Evolutionary conservation across 2,888 invertebrate genomes (phyloP), one percentile per base, ranked within the genome.

Genomic region (Diloba caeruleocephala): DNA sequence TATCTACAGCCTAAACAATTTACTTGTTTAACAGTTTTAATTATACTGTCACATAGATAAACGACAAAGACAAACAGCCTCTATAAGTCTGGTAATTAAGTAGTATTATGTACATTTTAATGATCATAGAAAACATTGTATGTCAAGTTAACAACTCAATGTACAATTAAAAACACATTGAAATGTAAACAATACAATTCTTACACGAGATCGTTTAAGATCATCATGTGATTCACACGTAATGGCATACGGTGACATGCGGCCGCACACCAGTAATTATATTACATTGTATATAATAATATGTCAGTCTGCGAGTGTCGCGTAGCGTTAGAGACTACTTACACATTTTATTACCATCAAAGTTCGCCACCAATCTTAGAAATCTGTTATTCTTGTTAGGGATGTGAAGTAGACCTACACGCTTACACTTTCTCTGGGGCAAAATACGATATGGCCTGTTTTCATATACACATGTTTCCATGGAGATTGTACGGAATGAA

Each of bases 241-340:
- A 61, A 62, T 62, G 33, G 39, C 28, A 53, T 4, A 26, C 8
- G 10, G 34, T 32, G 39, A 46, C 39, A 36, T 42, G 37, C 21
- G 43, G 19, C 33, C 36, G 10, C 28, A 34, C 33, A 29, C 10
- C 6, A 4, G 33, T 43, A 55, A 62, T 70, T 69, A 62, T 25
- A 38, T 48, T 56, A 71, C 62, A 65, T 48, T 52, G 62, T 48
- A 39, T 31, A n/a, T 55, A 56, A 63, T 54, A 44, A 52, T 42
- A 48, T 36, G 34, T 5, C 32, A 38, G 29, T 17, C 15, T 32
- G 33, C 26, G 36, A 26, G 10, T 54, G 50, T 50, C 42, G 26
- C 13, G 26, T 37, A 15, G 15, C 10, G 38, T 28, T 15, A 34
- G 7, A 25, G 15, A 19, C 23, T 41, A 61, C 67, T 67, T 33